Evolutionary conservation across 2,888 invertebrate species (phyloP).

Genomic region (Morpho helenor): DNA sequence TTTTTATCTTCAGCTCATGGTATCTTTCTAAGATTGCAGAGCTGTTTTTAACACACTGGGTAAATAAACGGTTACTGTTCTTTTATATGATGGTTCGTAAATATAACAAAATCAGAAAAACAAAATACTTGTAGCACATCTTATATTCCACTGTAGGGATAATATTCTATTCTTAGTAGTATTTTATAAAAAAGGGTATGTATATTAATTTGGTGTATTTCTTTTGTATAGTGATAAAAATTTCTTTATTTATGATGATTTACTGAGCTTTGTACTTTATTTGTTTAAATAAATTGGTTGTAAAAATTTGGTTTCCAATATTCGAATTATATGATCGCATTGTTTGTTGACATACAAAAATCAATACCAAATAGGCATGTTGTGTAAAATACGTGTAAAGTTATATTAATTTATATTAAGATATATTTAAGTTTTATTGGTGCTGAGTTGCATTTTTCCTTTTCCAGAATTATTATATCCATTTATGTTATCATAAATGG

Average conservation of each 20-base stretch:
- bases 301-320: constrained; percentile 14
- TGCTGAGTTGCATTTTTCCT: constrained; percentile 56
- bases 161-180: not conserved
- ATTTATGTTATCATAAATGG: constrained; percentile 9
- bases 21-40: no score
- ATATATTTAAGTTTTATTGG: constrained; percentile 53
- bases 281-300: constrained; percentile 1
- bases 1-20: no score
- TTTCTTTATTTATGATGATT: not conserved
- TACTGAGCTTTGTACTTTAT: constrained; percentile 1
- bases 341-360: constrained; percentile 15
- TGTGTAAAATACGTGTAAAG: constrained; percentile 64
- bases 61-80: no score
- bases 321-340: constrained; percentile 7
- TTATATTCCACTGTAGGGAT: constrained; percentile 9
- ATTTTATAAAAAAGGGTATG: constrained; percentile 6
- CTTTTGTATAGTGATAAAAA: not conserved
- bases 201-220: not conserved
- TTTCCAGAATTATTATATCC: constrained; percentile 24
- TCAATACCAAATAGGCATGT: constrained; percentile 25
- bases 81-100: no score
- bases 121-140: not conserved
- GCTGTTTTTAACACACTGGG: no score
- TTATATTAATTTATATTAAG: constrained; percentile 58
- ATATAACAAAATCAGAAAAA: no score